Percentiles rank a stretch among this genome's conserved stretches.
These are phyloP conservation scores for Plusia festucae DNA, from an alignment of 2,888 invertebrate genomes.

Conservation along the genomic window DNA sequence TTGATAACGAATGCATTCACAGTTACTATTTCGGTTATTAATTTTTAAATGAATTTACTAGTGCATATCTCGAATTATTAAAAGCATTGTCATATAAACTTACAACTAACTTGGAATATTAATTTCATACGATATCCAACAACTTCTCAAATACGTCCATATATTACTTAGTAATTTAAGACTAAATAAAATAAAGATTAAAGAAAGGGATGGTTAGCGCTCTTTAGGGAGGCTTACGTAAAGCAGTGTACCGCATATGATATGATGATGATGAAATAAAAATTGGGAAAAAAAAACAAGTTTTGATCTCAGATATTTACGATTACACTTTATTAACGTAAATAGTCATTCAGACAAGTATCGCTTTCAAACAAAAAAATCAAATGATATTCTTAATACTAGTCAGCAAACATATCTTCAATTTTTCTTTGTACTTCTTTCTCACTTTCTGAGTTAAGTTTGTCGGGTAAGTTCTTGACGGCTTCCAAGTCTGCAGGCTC, in stretches of 20 bases:
- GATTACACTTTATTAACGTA: conserved; percentile 7
- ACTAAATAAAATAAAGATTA: too few species aligned
- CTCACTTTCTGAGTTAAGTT: conserved; percentile 84
- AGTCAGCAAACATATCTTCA: conserved; percentile 88
- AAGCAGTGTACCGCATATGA: too few species aligned
- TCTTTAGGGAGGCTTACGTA: too few species aligned
- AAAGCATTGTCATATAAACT: too few species aligned
- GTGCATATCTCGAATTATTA: too few species aligned
- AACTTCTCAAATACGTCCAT: too few species aligned
- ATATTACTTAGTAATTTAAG: too few species aligned
- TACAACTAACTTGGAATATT: too few species aligned
- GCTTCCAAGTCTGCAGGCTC: conserved; percentile 80
- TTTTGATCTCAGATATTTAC: conserved; percentile 16
- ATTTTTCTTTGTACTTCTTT: conserved; percentile 86
- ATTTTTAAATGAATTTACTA: background rate
- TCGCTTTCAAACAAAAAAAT: background rate
- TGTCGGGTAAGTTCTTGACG: conserved; percentile 82
- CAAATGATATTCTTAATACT: conserved; percentile 45
- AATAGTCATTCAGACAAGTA: background rate
- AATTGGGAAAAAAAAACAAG: background rate
- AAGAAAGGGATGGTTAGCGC: too few species aligned
- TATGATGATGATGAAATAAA: too few species aligned
- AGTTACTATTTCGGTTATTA: background rate
- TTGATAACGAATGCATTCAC: conserved; percentile 20
- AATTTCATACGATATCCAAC: too few species aligned